Conservation (phyloP, 2,888 invertebrate genomes). For the Empis stercorea region DNA sequence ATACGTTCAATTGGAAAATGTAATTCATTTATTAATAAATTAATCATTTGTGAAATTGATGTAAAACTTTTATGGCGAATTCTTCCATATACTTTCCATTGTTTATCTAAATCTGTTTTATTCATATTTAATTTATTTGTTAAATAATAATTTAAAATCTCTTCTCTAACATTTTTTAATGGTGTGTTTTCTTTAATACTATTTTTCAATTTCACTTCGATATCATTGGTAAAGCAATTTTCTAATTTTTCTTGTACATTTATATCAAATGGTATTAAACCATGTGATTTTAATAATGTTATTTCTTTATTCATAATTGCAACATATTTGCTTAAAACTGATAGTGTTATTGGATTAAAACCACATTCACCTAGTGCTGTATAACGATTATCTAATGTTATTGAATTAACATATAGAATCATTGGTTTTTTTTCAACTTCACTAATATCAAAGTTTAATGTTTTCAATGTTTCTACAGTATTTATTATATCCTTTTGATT, state of each 20-base stretch:
- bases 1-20: conserved; percentile 42
- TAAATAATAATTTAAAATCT: conserved; percentile 30
- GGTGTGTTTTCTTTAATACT: conserved; percentile 7
- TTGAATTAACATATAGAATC: conserved; percentile 43
- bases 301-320: conserved; percentile 28
- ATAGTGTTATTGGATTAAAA: conserved; percentile 34
- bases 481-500: conserved; percentile 26
- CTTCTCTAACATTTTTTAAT: conserved; percentile 25
- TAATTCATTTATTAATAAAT: conserved; percentile 42
- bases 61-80: conserved; percentile 37
- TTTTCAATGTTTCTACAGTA: conserved; percentile 20
- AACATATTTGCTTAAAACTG: conserved; percentile 33
- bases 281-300: conserved; percentile 30
- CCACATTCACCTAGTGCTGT: conserved; percentile 49
- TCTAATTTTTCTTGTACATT: conserved; percentile 33
- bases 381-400: conserved; percentile 47
- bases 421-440: conserved; percentile 43
- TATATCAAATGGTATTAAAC: conserved; percentile 29
- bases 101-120: conserved; percentile 25
- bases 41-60: conserved; percentile 41
- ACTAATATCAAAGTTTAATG: conserved; percentile 35
- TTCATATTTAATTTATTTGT: conserved; percentile 33
- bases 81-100: conserved; percentile 29
- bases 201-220: conserved; percentile 10
- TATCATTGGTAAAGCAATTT: conserved; percentile 18